Evolutionary conservation across 2,888 invertebrate species (phyloP).

Genomic region (Orchesella flavescens): DNA sequence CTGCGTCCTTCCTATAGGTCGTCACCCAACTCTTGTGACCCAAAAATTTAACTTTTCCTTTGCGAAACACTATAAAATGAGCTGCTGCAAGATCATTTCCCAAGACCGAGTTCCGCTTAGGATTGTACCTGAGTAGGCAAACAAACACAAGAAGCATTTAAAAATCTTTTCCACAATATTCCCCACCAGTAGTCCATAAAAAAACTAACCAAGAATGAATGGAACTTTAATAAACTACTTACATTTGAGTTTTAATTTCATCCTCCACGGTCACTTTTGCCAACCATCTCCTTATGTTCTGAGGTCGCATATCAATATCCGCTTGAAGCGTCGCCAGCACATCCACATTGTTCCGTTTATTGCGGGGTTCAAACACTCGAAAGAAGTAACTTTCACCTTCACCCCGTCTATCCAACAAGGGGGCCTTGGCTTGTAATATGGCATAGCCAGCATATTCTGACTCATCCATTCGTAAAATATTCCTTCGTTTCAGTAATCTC

Average conservation of each 20-base stretch:
- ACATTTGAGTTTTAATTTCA: constrained; percentile 62
- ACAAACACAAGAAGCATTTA: too few species aligned
- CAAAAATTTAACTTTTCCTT: constrained; percentile 82
- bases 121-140: constrained; percentile 57
- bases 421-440: constrained; percentile 19
- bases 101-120: constrained; percentile 58
- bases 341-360: constrained; percentile 34
- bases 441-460: constrained; percentile 52
- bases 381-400: constrained; percentile 46
- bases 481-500: constrained; percentile 16
- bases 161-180: too few species aligned
- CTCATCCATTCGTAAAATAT: constrained; percentile 65
- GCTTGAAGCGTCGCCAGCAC: constrained; percentile 50
- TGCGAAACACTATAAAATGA: constrained; percentile 85
- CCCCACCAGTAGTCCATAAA: too few species aligned
- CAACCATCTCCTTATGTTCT: constrained; percentile 55
- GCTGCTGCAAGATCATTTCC: constrained; percentile 81
- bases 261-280: constrained; percentile 14
- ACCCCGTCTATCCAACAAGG: constrained; percentile 54
- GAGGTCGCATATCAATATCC: constrained; percentile 64
- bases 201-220: too few species aligned
- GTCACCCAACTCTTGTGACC: constrained; percentile 76
- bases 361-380: background rate
- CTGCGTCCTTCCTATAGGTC: constrained; percentile 76
- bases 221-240: constrained; percentile 45